phyloP scores from a whole-genome alignment of 2,888 invertebrate genomes.

The Stegana nigrithorax region DNA sequence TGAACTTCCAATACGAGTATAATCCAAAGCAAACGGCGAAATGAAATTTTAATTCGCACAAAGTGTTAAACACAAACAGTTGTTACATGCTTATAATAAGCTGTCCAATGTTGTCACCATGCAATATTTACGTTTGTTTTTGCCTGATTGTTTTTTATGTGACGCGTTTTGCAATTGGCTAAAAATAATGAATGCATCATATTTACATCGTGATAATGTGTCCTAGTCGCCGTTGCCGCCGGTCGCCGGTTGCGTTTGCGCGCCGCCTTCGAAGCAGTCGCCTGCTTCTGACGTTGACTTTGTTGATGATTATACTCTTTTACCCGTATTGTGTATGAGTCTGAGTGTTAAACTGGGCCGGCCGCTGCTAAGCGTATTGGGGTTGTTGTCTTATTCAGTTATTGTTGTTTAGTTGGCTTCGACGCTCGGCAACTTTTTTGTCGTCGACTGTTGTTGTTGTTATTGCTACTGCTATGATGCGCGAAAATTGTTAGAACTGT shows the following conservation, averaged over 20 bases:
- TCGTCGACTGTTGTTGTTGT: slow-evolving; percentile 45
- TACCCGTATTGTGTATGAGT: not conserved
- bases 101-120: too few species aligned
- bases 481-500: slow-evolving; percentile 42
- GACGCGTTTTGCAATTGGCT: slow-evolving; percentile 31
- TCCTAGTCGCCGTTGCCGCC: slow-evolving; percentile 26
- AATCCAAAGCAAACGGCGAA: too few species aligned
- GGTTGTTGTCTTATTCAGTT: slow-evolving; percentile 45
- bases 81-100: too few species aligned
- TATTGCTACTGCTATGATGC: slow-evolving; percentile 44
- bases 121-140: too few species aligned
- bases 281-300: slow-evolving; percentile 26
- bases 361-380: slow-evolving; percentile 23
- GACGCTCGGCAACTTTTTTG: slow-evolving; percentile 47
- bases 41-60: too few species aligned
- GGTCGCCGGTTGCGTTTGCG: too few species aligned
- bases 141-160: slow-evolving; percentile 12
- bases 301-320: not conserved
- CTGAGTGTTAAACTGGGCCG: too few species aligned
- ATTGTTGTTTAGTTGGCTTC: slow-evolving; percentile 54
- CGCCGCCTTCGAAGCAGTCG: slow-evolving; percentile 23
- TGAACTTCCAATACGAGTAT: too few species aligned
- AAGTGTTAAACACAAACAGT: too few species aligned
- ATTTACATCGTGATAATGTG: slow-evolving; percentile 36
- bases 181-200: slow-evolving; percentile 26